A percentile compares a stretch with the other conserved stretches of the same genome.
Conservation (phyloP, 2,113 vertebrate species). For the Sinocyclocheilus anophthalmus region DNA sequence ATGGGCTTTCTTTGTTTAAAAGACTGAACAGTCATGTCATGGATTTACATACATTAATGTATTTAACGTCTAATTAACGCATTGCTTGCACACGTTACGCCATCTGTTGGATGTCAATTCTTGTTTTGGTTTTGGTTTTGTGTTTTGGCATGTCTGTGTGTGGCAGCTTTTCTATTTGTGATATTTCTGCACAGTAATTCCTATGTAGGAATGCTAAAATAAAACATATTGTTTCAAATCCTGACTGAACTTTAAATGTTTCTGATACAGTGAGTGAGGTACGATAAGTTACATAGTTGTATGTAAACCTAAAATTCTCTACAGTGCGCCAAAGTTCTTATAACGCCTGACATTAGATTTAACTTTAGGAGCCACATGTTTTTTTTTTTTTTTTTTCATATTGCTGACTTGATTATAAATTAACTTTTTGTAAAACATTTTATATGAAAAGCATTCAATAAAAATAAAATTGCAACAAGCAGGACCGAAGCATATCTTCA, state of each 20-base stretch:
- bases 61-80: not conserved
- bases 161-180: not conserved
- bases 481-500: not conserved
- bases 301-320: not conserved
- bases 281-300: not conserved
- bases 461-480: not conserved
- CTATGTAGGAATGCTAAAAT: no score
- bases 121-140: not conserved
- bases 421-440: not conserved
- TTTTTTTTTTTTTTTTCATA: not conserved
- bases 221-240: no score
- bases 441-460: not conserved
- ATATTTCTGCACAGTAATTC: no score
- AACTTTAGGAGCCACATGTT: not conserved
- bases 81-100: slow-evolving; percentile 2
- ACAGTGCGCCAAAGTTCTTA: slow-evolving; percentile 39
- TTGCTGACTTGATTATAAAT: not conserved
- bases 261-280: not conserved
- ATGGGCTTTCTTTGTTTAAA: not conserved
- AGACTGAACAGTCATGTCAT: no score
- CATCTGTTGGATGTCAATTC: slow-evolving; percentile 28
- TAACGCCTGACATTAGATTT: not conserved
- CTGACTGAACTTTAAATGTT: no score
- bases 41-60: not conserved
- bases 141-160: not conserved